Conservation (phyloP, 2,113 vertebrate species). For the Excalfactoria chinensis region DNA sequence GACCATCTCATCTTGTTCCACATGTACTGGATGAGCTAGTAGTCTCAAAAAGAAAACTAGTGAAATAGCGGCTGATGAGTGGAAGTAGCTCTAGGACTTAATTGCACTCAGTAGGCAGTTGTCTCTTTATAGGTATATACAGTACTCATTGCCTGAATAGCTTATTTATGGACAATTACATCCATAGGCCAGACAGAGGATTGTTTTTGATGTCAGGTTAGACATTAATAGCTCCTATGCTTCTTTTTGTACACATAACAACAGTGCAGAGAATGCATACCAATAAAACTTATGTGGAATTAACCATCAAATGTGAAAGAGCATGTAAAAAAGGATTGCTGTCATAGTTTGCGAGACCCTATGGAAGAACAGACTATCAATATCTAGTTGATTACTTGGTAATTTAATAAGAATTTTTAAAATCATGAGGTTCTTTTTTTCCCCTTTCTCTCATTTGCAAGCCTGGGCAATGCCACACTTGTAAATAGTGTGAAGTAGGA, state of each 20-base stretch:
- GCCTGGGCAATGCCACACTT: neutral
- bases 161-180: neutral
- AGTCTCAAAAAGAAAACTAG: neutral
- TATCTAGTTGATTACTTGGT: neutral
- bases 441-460: neutral
- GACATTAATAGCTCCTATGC: neutral
- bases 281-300: neutral
- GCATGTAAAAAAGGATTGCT: neutral
- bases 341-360: neutral
- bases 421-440: neutral
- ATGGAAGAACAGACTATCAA: neutral
- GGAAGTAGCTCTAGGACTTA: neutral
- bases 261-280: neutral
- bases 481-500: neutral
- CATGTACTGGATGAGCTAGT: neutral
- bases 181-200: neutral
- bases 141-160: neutral
- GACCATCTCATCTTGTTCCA: neutral
- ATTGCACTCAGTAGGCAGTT: neutral
- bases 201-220: neutral
- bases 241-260: neutral
- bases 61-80: neutral
- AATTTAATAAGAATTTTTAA: neutral
- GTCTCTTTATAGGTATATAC: neutral
- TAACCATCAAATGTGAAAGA: neutral